Evolutionary conservation across 2,797 vertebrate species (phyloP), one percentile per base, ranked within the genome.

Genomic region (Oreortyx pictus): DNA sequence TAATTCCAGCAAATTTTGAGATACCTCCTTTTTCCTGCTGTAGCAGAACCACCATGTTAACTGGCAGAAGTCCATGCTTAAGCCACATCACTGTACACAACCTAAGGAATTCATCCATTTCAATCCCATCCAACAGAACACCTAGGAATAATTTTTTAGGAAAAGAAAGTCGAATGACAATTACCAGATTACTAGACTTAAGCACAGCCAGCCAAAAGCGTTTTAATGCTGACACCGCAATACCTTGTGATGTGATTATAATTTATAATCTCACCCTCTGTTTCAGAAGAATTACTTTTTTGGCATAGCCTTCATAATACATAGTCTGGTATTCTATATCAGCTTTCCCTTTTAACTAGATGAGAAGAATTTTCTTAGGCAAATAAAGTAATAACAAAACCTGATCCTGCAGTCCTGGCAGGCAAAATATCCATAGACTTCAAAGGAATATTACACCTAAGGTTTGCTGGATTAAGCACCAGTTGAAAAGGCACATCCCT

Each of bases 301-400:
- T 85, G 83, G 86, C 75, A 76, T 27, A 76, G 25, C 8, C 47
- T 46, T 65, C 52, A 71, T 56, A 35, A 35, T 91, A 86, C 10
- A 81, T 16, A 54, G 18, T n/a, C 37, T 44, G 59, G 64, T 80
- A 50, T 71, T 91, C 57, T 75, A 0, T 70, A 80, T 61, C 68
- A 68, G 33, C 67, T 90, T 87, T 24, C 65, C 41, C 35, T 82
- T 94, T 93, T 88, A 93, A 93, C 52, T 79, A 86, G 49, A 94
- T 77, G 64, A 91, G 80, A 92, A 88, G 31, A 82, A 56, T 74
- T 88, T 93, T 86, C 71, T 86, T 90, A 90, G 74, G 89, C 86
- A 96, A 96, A 96, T 92, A 74, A 86, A 87, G 68, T 80, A 82
- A 86, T 52, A 88, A 93, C 91, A 82, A 82, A 85, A 0, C 1